Conservation (phyloP, 2,888 invertebrate species). For the Branchipolynoe longqiensis region DNA sequence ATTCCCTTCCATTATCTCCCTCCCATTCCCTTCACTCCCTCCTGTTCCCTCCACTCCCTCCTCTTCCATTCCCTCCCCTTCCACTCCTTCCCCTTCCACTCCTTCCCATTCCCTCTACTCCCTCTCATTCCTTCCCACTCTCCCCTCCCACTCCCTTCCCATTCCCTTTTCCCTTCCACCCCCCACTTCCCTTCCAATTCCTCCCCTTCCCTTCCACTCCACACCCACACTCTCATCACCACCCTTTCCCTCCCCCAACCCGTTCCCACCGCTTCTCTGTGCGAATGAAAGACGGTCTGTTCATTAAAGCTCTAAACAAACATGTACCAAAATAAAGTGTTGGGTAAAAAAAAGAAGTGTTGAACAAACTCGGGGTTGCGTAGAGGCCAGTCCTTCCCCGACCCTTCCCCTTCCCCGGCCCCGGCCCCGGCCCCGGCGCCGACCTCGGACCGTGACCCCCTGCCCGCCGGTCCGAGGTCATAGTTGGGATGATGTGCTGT, state of each 20-base stretch:
- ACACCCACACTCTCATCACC: not conserved
- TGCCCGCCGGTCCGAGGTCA: not conserved
- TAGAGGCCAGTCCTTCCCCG: not conserved
- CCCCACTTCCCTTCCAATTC: not conserved
- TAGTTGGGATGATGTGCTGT: no score
- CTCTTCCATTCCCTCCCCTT: not conserved
- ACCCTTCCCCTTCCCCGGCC: not conserved
- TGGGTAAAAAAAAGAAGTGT: not conserved
- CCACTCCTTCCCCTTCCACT: not conserved
- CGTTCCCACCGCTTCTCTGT: not conserved
- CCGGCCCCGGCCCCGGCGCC: not conserved
- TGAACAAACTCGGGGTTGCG: not conserved
- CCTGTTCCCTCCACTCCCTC: not conserved
- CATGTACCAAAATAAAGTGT: not conserved
- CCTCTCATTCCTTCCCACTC: not conserved
- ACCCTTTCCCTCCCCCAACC: not conserved
- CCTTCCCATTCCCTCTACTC: not conserved
- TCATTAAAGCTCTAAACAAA: constrained; percentile 23
- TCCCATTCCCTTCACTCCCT: not conserved
- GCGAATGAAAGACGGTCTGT: constrained; percentile 8
- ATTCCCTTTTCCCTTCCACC: not conserved
- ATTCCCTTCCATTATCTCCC: not conserved
- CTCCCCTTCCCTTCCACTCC: not conserved
- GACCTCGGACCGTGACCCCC: not conserved
- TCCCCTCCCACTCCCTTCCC: not conserved